Evolutionary conservation across 2,113 vertebrate genomes (phyloP).

Genomic region (Cathartes aura): DNA sequence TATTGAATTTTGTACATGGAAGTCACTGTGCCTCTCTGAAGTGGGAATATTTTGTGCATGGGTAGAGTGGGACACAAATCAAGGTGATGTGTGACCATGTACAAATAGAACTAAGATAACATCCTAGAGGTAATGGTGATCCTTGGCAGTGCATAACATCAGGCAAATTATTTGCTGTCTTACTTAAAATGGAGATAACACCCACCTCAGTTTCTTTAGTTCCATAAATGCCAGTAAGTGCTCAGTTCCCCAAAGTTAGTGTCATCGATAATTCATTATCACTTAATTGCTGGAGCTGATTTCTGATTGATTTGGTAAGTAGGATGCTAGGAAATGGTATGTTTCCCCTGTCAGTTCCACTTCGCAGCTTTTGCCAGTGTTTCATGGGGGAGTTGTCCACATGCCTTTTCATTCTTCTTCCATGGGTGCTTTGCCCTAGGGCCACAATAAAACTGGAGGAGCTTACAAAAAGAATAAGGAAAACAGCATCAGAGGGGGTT

Average conservation of each 20-base stretch:
- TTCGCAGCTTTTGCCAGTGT: background rate
- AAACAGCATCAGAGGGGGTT: background rate
- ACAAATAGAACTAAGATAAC: background rate
- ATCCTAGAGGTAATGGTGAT: background rate
- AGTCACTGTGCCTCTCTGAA: background rate
- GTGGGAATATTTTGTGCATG: background rate
- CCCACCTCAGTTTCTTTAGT: background rate
- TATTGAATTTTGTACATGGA: background rate
- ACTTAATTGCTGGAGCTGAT: slow-evolving; percentile 21
- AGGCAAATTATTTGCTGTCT: background rate
- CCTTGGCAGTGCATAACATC: background rate
- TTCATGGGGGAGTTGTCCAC: background rate
- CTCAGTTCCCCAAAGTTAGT: background rate
- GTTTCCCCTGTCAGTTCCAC: background rate
- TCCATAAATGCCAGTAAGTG: slow-evolving; percentile 8
- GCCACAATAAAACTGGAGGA: background rate
- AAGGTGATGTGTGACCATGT: background rate
- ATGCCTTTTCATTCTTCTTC: background rate
- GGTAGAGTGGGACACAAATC: background rate
- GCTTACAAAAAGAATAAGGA: background rate
- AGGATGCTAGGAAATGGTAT: background rate
- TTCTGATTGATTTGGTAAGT: slow-evolving; percentile 26
- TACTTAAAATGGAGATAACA: background rate
- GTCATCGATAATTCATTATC: slow-evolving; percentile 29
- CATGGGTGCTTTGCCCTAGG: background rate